Percentiles rank a stretch among this genome's conserved stretches.
phyloP scores from a whole-genome alignment of 2,113 vertebrate genomes.

The Siniperca chuatsi region DNA sequence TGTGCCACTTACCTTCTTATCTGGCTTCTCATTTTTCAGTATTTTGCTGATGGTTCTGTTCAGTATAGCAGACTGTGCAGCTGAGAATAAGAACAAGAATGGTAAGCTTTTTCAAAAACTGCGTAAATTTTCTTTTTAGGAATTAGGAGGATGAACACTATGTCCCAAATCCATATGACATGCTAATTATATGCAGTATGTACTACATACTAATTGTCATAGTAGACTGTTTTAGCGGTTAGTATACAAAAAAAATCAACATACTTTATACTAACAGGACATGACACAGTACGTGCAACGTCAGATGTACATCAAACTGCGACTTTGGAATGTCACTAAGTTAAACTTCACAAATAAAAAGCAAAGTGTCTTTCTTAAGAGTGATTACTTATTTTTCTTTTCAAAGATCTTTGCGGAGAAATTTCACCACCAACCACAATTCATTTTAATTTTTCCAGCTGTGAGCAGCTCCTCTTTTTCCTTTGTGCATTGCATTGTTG shows the following conservation, averaged over 20 bases:
- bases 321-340: neutral
- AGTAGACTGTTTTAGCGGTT: neutral
- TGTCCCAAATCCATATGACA: neutral
- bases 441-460: neutral
- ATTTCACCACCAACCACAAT: neutral
- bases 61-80: conserved; percentile 92
- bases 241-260: neutral
- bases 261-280: neutral
- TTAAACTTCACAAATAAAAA: neutral
- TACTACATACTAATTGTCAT: neutral
- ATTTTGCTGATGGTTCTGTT: conserved; percentile 90
- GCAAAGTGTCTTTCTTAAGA: neutral
- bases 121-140: neutral
- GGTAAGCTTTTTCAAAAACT: neutral
- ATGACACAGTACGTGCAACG: neutral
- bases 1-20: conserved; percentile 84
- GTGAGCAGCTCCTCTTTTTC: neutral
- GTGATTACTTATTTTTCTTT: neutral
- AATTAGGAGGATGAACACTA: neutral
- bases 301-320: neutral
- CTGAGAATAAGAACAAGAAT: conserved; percentile 73
- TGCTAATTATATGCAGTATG: neutral
- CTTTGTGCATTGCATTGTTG: neutral
- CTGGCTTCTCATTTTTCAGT: conserved; percentile 89
- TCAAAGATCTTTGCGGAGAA: neutral